Conservation (phyloP, 23 tunicate genomes). For the Botrylloides violaceus region DNA sequence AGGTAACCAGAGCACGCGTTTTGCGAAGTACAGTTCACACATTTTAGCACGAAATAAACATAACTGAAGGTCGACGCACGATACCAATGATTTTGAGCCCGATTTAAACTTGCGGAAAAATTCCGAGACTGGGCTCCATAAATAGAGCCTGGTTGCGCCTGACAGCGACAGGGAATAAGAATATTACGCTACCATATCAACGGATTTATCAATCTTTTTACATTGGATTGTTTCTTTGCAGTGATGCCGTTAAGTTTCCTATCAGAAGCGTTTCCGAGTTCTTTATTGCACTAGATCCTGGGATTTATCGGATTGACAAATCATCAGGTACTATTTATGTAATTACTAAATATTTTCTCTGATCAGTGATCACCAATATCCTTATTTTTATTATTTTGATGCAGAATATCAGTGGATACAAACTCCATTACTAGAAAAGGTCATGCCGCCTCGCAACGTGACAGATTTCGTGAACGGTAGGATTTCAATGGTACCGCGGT, state of each 20-base stretch:
- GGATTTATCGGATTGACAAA: background rate
- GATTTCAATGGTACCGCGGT: too few species aligned
- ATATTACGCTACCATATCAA: too few species aligned
- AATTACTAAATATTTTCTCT: background rate
- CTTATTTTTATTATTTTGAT: background rate
- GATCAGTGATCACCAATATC: background rate
- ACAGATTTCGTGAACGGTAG: conserved; percentile 4
- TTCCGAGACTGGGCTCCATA: too few species aligned
- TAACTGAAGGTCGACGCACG: background rate
- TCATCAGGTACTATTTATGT: background rate
- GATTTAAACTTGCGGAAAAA: too few species aligned
- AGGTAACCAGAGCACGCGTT: background rate
- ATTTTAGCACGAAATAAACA: background rate
- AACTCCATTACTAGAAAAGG: background rate
- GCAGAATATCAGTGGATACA: background rate
- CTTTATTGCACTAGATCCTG: background rate
- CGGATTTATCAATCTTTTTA: too few species aligned
- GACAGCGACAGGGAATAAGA: too few species aligned
- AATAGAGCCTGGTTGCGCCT: too few species aligned
- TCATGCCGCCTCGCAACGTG: background rate
- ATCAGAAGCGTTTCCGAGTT: background rate
- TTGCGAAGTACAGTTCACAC: background rate
- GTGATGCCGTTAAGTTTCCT: too few species aligned
- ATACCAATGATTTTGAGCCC: too few species aligned
- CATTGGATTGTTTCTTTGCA: too few species aligned